phyloP scores from a whole-genome alignment of 1,140 invertebrate genomes.

The Lerema accius region DNA sequence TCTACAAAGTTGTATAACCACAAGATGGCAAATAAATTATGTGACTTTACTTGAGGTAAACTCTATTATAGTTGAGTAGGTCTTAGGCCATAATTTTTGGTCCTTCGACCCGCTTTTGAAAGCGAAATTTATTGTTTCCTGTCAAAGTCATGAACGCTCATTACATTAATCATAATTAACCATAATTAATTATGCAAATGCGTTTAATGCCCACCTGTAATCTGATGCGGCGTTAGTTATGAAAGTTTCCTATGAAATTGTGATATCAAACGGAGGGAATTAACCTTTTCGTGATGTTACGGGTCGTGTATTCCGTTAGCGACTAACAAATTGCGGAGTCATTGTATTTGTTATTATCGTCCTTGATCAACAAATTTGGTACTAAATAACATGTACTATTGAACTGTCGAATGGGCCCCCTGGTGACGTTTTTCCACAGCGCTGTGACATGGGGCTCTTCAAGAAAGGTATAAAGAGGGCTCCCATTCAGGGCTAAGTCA shows the following conservation, averaged over 20 bases:
- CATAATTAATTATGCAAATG: conserved; percentile 20
- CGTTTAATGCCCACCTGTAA: conserved; percentile 1
- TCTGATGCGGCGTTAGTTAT: conserved; percentile 6
- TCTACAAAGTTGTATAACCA: no score
- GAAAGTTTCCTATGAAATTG: not conserved
- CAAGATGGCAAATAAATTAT: no score
- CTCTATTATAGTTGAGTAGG: no score
- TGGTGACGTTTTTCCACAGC: no score
- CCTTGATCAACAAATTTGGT: no score
- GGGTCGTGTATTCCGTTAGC: not conserved
- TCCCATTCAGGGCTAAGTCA: no score
- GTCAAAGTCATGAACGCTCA: not conserved
- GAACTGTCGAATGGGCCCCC: no score
- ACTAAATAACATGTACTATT: no score
- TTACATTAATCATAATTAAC: not conserved
- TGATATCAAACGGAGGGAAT: conserved; percentile 1
- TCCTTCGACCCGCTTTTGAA: conserved; percentile 2
- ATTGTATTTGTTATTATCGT: conserved; percentile 12
- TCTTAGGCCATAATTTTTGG: no score
- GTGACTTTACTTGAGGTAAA: no score
- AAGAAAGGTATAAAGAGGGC: no score
- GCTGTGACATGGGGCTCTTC: no score
- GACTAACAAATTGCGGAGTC: conserved; percentile 1
- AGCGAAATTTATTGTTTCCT: not conserved
- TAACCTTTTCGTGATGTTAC: not conserved